Base-by-base conservation (phyloP, 2,888 invertebrate genomes). In the Prosopocoilus inquinatus region DNA sequence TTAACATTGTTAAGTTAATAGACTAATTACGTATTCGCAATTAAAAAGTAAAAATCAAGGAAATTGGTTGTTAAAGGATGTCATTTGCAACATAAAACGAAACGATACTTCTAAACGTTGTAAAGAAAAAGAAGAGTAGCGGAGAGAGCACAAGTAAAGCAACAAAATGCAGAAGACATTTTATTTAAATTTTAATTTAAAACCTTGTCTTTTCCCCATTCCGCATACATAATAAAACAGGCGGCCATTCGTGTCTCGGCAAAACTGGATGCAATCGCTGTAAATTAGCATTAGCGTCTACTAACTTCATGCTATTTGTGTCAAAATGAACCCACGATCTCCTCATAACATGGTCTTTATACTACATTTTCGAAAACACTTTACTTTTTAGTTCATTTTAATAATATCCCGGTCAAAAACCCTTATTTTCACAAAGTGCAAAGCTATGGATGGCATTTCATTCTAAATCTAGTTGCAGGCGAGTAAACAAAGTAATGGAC, bases 261-360 rank as follows among this genome's bases (percentile, higher is more conserved):
- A 64, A 58, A 69, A 68, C 67, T 67, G 69, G 70, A 73, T 73
- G 72, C 74, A 75, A 75, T 75, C 74, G 74, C 68, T 75, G 74
- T 76, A 76, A 76, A 76, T 76, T 75, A 74, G 75, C 74, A 75
- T 76, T 75, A 76, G 73, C 72, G 74, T 76, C 75, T 67, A 71
- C 74, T 74, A 73, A 75, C 73, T 73, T 71, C 67, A 71, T 72
- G 75, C 72, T 73, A 74, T 75, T 75, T 75, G 74, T 73, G 75
- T 76, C 75, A 72, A 71, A 70, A 71, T 71, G 72, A 74, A 67
- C 74, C 74, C 72, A 75, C 74, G 72, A 65, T 67, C 46, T 55
- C 12, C 43, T 50, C 50, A 53, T 50, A 60, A 60, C 41, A 34
- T 41, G 16, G 16, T 41, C 41, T 9, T 13, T 15, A 41, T 16